A percentile compares a stretch with the other conserved stretches of the same genome.
Conservation (phyloP, 2,888 invertebrate species). For the Nebria salina region DNA sequence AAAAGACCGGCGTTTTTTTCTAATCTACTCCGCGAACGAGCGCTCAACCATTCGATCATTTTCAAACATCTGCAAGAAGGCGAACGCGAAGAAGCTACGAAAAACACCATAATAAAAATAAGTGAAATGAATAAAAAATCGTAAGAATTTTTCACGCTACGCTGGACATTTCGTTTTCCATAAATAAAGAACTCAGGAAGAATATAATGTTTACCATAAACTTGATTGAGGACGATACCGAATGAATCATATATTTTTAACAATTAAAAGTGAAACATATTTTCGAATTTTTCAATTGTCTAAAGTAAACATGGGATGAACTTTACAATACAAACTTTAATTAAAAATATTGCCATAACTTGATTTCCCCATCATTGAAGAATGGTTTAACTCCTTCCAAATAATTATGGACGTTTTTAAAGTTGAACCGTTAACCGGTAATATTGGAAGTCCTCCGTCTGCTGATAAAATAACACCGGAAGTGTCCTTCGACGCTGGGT, state of each 20-base stretch:
- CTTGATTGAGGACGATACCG: not conserved
- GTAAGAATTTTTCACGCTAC: conserved; percentile 20
- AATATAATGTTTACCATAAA: not conserved
- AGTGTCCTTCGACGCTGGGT: conserved; percentile 78
- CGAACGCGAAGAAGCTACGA: not conserved
- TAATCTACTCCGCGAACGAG: not conserved
- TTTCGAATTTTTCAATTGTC: not conserved
- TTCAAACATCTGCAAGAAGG: conserved; percentile 6
- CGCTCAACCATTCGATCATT: conserved; percentile 13
- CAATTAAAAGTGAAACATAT: not conserved
- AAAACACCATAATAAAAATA: not conserved
- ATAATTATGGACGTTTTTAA: conserved; percentile 76
- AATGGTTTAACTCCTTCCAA: not conserved
- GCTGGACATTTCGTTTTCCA: conserved; percentile 17
- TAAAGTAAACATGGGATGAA: conserved; percentile 8
- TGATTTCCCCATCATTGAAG: not conserved
- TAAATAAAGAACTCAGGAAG: not conserved
- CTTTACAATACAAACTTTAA: not conserved
- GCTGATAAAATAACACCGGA: conserved; percentile 71
- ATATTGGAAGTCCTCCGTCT: conserved; percentile 69
- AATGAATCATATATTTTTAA: not conserved
- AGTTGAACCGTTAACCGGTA: conserved; percentile 72
- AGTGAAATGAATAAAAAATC: conserved; percentile 19
- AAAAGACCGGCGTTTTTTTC: conserved; percentile 10
- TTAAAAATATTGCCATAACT: not conserved